Conservation (phyloP, 2,113 vertebrate genomes). For the Siphamia tubifer region DNA sequence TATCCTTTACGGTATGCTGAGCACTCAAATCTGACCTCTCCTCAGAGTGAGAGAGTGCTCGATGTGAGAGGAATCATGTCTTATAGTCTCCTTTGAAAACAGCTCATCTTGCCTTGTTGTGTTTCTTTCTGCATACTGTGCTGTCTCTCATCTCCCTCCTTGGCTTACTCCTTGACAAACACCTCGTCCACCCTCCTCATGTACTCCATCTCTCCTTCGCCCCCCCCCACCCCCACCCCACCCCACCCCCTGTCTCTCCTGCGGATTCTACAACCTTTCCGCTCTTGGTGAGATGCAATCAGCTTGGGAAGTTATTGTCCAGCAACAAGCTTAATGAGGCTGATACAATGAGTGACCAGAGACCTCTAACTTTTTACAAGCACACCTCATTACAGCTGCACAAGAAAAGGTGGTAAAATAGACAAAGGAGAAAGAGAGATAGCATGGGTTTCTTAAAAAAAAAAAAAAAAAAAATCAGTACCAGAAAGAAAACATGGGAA, state of each 20-base stretch:
- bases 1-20: constrained; percentile 45
- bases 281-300: constrained; percentile 17
- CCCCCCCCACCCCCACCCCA: background rate
- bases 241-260: background rate
- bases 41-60: constrained; percentile 39
- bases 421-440: background rate
- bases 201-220: background rate
- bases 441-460: too few species aligned
- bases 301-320: constrained; percentile 49
- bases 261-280: constrained; percentile 16
- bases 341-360: constrained; percentile 50
- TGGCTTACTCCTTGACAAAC: constrained; percentile 8
- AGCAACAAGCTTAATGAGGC: constrained; percentile 65
- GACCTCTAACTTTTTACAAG: constrained; percentile 59
- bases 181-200: constrained; percentile 1
- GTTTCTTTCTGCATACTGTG: constrained; percentile 34
- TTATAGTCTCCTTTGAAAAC: constrained; percentile 46
- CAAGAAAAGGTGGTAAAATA: background rate
- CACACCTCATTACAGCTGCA: constrained; percentile 40
- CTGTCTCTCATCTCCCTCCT: background rate
- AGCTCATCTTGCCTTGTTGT: constrained; percentile 48
- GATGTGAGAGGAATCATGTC: constrained; percentile 47
- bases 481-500: background rate
- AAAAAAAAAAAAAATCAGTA: background rate
- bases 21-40: constrained; percentile 53